These are phyloP conservation scores for Phaetusa simplex DNA, from an alignment of 2,113 vertebrate genomes.

Conservation along the genomic window DNA sequence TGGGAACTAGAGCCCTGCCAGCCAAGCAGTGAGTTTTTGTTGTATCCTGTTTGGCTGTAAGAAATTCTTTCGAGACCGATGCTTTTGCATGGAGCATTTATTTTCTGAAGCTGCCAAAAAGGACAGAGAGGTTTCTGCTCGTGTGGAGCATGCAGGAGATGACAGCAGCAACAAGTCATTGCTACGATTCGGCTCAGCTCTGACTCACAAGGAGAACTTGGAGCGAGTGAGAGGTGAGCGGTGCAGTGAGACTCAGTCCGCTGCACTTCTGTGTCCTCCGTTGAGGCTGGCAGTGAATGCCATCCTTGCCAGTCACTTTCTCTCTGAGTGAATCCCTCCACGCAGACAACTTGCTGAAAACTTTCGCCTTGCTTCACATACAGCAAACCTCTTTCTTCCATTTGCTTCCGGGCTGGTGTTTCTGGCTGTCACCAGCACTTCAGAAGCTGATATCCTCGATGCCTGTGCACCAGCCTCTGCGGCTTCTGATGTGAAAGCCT, in stretches of 20 bases:
- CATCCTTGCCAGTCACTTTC: background rate
- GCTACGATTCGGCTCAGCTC: background rate
- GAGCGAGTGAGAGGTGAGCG: background rate
- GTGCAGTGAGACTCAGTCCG: background rate
- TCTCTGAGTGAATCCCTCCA: background rate
- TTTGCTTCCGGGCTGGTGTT: background rate
- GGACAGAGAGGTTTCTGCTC: background rate
- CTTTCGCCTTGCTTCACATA: background rate
- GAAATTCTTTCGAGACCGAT: background rate
- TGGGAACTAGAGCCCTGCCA: constrained; percentile 39
- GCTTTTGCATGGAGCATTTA: constrained; percentile 10
- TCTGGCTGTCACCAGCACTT: background rate
- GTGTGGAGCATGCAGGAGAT: background rate
- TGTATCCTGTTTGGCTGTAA: constrained; percentile 18
- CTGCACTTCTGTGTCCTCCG: background rate
- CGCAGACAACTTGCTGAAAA: background rate
- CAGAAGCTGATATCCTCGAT: background rate
- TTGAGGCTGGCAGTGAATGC: background rate
- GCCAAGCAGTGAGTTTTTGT: background rate
- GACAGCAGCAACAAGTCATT: background rate
- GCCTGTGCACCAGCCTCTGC: accelerated
- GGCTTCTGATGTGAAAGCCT: background rate
- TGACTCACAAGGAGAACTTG: constrained; percentile 15
- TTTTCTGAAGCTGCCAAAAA: background rate
- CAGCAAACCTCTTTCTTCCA: background rate